A percentile compares a stretch with the other conserved stretches of the same genome.
Conservation (phyloP, 2,888 invertebrate genomes). For the Galerucella calmariensis region DNA sequence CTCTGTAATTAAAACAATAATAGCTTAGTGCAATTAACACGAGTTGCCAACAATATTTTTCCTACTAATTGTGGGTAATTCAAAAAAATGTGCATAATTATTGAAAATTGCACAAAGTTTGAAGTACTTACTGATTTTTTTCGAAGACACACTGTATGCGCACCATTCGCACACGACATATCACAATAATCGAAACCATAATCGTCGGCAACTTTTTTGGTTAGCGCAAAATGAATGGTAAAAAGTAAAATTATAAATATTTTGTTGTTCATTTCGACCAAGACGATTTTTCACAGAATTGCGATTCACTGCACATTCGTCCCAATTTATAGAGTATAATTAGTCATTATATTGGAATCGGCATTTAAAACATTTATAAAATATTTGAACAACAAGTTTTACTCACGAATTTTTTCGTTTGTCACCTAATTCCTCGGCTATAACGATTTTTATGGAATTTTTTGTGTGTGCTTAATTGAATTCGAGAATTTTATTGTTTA, state of each 20-base stretch:
- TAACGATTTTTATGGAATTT: no score
- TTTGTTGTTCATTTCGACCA: background rate
- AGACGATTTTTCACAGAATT: background rate
- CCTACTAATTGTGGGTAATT: no score
- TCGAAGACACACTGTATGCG: conserved; percentile 3
- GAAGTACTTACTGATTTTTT: conserved; percentile 1
- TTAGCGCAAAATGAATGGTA: background rate
- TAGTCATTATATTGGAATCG: background rate
- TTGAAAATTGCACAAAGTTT: background rate
- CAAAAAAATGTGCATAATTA: no score
- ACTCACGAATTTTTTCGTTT: background rate
- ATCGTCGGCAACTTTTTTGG: background rate
- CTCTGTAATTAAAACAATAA: conserved; percentile 50
- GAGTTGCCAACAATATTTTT: no score
- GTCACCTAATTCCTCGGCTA: no score
- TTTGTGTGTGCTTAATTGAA: no score
- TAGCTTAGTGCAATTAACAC: no score
- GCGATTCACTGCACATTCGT: background rate
- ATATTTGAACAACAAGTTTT: background rate
- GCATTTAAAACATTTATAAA: background rate
- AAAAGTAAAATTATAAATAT: background rate
- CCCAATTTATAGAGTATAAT: background rate
- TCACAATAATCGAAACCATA: background rate
- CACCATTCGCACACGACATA: background rate
- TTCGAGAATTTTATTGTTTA: no score